Percentiles rank a stretch among this genome's conserved stretches.
These are phyloP conservation scores for Spea hammondii DNA, from an alignment of 2,797 vertebrate species.

Conservation along the genomic window DNA sequence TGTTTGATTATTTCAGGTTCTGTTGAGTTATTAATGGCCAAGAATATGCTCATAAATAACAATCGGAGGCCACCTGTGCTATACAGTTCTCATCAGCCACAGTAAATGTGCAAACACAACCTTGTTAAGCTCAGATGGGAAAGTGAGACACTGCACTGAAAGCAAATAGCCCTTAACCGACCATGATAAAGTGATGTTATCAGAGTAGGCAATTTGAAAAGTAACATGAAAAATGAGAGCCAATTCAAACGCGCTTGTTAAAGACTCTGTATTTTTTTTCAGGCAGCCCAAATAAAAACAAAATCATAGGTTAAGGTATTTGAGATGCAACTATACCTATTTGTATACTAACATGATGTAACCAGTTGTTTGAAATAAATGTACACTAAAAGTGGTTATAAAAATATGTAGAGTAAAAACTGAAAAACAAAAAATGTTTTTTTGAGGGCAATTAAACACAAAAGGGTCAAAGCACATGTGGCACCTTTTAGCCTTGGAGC, in stretches of 20 bases:
- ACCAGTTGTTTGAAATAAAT: too few relatives aligned
- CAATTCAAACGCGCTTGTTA: constrained; percentile 51
- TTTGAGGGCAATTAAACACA: too few relatives aligned
- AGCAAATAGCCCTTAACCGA: constrained; percentile 54
- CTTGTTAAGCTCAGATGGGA: constrained; percentile 54
- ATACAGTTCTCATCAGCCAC: constrained; percentile 47
- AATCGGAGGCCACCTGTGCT: constrained; percentile 51
- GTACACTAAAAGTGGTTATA: too few relatives aligned
- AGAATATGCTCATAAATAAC: constrained; percentile 49
- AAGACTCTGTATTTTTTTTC: constrained; percentile 42
- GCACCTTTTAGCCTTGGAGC: too few relatives aligned
- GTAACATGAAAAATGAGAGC: constrained; percentile 53
- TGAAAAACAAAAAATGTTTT: too few relatives aligned
- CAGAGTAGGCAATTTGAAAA: constrained; percentile 52
- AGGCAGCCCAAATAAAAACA: constrained; percentile 26
- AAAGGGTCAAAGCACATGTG: too few relatives aligned
- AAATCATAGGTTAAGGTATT: too few relatives aligned
- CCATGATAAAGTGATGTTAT: constrained; percentile 53
- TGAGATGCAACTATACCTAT: too few relatives aligned
- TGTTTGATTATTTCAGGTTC: constrained; percentile 52
- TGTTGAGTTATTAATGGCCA: constrained; percentile 50
- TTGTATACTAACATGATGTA: too few relatives aligned
- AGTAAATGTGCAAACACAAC: constrained; percentile 54
- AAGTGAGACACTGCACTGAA: constrained; percentile 47
- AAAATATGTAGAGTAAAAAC: too few relatives aligned